phyloP scores from a whole-genome alignment of 2,888 invertebrate species.

The Tuta absoluta region DNA sequence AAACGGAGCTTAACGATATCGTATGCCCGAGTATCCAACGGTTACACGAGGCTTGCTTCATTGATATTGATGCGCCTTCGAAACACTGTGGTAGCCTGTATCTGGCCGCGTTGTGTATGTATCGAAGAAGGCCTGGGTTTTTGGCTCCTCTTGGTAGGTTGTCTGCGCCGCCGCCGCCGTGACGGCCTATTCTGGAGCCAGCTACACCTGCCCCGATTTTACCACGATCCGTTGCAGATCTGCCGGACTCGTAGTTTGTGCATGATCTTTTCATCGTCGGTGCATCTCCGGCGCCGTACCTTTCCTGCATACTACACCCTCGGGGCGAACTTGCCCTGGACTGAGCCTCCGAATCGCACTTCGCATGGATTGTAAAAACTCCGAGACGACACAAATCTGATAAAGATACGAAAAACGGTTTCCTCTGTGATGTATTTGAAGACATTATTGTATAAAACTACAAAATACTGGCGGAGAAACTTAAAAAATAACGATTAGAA shows the following conservation, averaged over 20 bases:
- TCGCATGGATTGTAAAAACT: slow-evolving; percentile 63
- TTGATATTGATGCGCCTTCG: slow-evolving; percentile 67
- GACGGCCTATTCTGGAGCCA: slow-evolving; percentile 65
- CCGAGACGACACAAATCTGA: slow-evolving; percentile 57
- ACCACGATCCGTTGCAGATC: slow-evolving; percentile 61
- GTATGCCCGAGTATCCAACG: slow-evolving; percentile 73
- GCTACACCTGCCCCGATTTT: slow-evolving; percentile 74
- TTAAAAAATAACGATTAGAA: slow-evolving; percentile 11
- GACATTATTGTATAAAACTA: slow-evolving; percentile 24
- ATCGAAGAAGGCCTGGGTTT: slow-evolving; percentile 68
- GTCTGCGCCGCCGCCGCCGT: slow-evolving; percentile 44
- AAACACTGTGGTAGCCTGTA: slow-evolving; percentile 74
- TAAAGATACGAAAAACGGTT: slow-evolving; percentile 43
- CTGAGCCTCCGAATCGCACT: slow-evolving; percentile 46
- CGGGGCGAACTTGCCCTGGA: slow-evolving; percentile 24
- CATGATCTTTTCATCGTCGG: slow-evolving; percentile 44
- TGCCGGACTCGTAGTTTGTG: slow-evolving; percentile 40
- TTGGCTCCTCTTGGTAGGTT: slow-evolving; percentile 57
- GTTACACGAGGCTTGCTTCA: slow-evolving; percentile 59
- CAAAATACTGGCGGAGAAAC: slow-evolving; percentile 17
- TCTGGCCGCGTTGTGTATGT: slow-evolving; percentile 71
- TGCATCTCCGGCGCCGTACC: slow-evolving; percentile 47
- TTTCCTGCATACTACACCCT: neutral
- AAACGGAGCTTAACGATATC: slow-evolving; percentile 71
- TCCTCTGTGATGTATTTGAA: slow-evolving; percentile 32